Evolutionary conservation across 2,888 invertebrate genomes (phyloP).

Genomic region (Drosophila acutilabella): DNA sequence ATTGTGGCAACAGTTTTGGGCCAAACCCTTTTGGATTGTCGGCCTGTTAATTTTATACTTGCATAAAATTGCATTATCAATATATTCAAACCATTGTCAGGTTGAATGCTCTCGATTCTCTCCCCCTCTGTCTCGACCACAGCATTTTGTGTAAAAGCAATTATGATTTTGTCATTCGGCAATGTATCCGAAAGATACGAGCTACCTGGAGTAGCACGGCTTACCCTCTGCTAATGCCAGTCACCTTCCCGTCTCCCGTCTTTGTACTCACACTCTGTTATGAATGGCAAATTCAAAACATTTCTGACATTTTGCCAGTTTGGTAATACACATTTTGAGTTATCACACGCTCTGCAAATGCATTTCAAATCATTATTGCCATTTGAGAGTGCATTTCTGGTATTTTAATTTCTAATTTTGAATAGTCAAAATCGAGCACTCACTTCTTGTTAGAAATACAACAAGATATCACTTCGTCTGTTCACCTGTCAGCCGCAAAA

Average conservation of each 20-base stretch:
- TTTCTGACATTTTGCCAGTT: conserved; percentile 63
- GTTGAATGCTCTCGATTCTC: conserved; percentile 18
- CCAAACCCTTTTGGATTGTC: conserved; percentile 28
- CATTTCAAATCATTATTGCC: conserved; percentile 4
- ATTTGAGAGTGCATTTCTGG: conserved; percentile 3
- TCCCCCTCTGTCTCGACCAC: conserved; percentile 37
- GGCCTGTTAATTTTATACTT: conserved; percentile 74
- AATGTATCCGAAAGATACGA: conserved; percentile 65
- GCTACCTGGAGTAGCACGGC: not conserved
- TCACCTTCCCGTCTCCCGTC: not conserved
- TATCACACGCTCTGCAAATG: conserved; percentile 28
- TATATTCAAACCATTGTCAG: conserved; percentile 81
- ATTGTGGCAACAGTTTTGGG: conserved; percentile 34
- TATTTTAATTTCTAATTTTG: not conserved
- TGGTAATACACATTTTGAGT: conserved; percentile 53
- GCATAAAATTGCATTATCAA: conserved; percentile 79
- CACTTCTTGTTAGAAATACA: not conserved
- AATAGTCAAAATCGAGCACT: not conserved
- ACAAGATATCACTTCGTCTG: not conserved
- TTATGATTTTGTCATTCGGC: conserved; percentile 80
- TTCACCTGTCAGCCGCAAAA: conserved; percentile 7
- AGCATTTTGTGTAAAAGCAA: conserved; percentile 77
- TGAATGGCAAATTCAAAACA: conserved; percentile 34
- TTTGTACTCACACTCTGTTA: not conserved
- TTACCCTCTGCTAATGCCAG: not conserved